Base-by-base conservation (phyloP, 2,113 vertebrate genomes). In the Corynorhinus townsendii region DNA sequence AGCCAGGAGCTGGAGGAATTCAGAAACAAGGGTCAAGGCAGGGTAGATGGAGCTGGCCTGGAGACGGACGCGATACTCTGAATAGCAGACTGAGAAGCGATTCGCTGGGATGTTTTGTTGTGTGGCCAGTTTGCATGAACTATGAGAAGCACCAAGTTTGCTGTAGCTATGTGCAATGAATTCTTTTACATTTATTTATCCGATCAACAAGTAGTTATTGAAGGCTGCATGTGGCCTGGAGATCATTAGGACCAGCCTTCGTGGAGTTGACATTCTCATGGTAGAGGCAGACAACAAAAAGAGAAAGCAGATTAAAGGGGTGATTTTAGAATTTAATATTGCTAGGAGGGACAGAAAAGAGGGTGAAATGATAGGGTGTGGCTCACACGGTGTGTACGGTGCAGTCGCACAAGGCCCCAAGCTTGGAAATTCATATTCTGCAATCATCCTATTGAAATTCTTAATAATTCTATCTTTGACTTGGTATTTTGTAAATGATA, bases 161-260 rank as follows among this genome's bases (percentile, higher is more conserved):
- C 45, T 81, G 72, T 62, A 90, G 26, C 33, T 62, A 33, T 52
- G 49, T 66, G 20, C 64, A 64, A 83, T 68, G 76, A 87, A 85
- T 87, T 93, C 45, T 72, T 80, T 73, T 35, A 33, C 10, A 45
- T 89, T 59, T 81, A 81, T 76, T 93, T 85, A 64, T 85, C 47
- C n/a, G 62, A 62, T 91, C 86, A 86, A 79, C 73, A 95, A 90
- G 82, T 49, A 88, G 35, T 80, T 81, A 77, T 45, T 47, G 38
- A 81, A 7, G 9, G 8, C 75, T 86, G 0, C 14, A 30, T 4
- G 30, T 56, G 72, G 43, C 45, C 43, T 47, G 24, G 66, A 87
- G 68, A 82, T 72, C 76, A 91, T 73, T 49, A 71, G 26, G 72
- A 66, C 64, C 90, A 7, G 62, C 45, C 68, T 91, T 47, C 45